Conservation (phyloP, 2,113 vertebrate species). For the Falco punctatus region DNA sequence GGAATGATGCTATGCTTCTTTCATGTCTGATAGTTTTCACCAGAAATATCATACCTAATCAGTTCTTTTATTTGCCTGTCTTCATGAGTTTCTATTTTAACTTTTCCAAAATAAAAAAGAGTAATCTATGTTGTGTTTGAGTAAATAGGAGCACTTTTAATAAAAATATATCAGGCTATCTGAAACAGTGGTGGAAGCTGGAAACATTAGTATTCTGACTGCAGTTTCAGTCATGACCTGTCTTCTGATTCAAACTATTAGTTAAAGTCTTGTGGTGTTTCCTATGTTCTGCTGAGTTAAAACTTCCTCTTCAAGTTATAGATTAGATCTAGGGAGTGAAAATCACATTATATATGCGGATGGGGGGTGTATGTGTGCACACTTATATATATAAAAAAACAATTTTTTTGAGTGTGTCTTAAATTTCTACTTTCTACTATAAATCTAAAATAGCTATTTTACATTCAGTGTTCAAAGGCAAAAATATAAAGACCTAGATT, state of each 20-base stretch:
- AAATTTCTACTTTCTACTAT: not conserved
- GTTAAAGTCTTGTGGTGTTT: not conserved
- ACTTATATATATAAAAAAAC: no score
- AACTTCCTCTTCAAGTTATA: not conserved
- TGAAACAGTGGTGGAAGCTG: not conserved
- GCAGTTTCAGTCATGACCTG: not conserved
- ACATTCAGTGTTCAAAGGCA: not conserved
- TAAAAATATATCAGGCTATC: not conserved
- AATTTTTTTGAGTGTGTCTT: not conserved
- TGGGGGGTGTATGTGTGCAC: not conserved
- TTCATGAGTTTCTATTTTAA: not conserved
- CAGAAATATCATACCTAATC: not conserved
- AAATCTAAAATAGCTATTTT: not conserved
- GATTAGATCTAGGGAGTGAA: not conserved
- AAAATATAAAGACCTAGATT: not conserved
- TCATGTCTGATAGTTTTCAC: not conserved
- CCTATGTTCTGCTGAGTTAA: not conserved
- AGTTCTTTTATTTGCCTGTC: not conserved
- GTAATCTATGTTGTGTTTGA: not conserved
- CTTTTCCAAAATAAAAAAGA: not conserved
- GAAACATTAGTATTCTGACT: not conserved
- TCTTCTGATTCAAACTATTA: not conserved
- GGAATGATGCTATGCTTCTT: not conserved
- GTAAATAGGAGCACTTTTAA: not conserved
- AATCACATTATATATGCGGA: not conserved